phyloP scores from a whole-genome alignment of 2,888 invertebrate genomes.

The Clitarchus hookeri region DNA sequence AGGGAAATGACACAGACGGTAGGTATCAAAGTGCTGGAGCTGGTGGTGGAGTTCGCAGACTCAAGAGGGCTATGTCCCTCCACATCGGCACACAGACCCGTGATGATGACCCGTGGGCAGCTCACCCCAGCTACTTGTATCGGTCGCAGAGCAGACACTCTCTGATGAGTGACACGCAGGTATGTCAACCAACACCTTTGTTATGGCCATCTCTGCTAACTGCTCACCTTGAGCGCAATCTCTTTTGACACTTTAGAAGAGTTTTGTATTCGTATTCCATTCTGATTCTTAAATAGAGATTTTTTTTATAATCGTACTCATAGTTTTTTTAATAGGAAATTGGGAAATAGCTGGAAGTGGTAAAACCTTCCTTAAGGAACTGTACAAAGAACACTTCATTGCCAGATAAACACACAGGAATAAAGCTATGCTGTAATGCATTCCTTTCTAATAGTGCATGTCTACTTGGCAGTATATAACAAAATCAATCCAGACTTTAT shows the following conservation, averaged over 20 bases:
- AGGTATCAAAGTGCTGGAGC: constrained; percentile 4
- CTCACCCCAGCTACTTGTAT: constrained; percentile 57
- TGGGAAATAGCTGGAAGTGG: too few species aligned
- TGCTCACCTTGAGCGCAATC: not conserved
- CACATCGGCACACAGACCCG: constrained; percentile 45
- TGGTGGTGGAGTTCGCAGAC: constrained; percentile 36
- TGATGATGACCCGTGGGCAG: constrained; percentile 46
- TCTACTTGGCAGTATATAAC: too few species aligned
- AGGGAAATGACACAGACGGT: constrained; percentile 17
- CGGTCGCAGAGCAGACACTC: constrained; percentile 69
- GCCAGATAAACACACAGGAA: too few species aligned
- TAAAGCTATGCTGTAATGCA: too few species aligned
- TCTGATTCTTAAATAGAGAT: too few species aligned
- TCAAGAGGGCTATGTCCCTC: constrained; percentile 51
- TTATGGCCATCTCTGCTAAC: not conserved
- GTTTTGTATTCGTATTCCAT: not conserved
- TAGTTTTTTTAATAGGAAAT: too few species aligned
- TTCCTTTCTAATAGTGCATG: too few species aligned
- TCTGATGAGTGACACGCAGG: constrained; percentile 69
- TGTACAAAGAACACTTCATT: too few species aligned
- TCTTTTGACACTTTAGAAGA: not conserved
- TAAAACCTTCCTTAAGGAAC: too few species aligned
- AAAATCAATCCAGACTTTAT: too few species aligned
- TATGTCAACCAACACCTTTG: constrained; percentile 48
- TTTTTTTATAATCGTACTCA: too few species aligned